Conservation (phyloP, 2,797 vertebrate species). For the Micromesistius poutassou region DNA sequence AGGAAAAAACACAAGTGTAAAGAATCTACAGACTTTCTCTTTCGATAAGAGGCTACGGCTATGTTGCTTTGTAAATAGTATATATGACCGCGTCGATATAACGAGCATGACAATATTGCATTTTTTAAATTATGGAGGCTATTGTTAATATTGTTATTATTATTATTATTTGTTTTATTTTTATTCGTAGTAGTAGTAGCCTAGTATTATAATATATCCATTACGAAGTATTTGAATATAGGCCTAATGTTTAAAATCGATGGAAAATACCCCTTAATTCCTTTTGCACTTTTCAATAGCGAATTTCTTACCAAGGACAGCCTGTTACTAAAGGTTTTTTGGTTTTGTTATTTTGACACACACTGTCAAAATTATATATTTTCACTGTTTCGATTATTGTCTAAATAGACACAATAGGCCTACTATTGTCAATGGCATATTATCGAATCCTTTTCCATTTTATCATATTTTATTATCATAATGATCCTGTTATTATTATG, state of each 20-base stretch:
- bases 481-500: neutral
- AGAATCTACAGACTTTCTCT: constrained; percentile 43
- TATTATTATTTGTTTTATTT: constrained; percentile 7
- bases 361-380: neutral
- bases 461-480: neutral
- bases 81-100: constrained; percentile 39
- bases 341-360: neutral
- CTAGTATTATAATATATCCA: constrained; percentile 27
- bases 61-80: constrained; percentile 11
- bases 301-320: neutral
- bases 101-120: constrained; percentile 28
- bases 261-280: neutral
- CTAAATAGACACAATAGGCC: neutral
- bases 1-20: constrained; percentile 31
- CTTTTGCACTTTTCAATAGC: constrained; percentile 47
- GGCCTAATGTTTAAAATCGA: neutral
- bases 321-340: neutral
- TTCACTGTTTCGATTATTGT: neutral
- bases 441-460: neutral
- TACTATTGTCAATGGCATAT: neutral
- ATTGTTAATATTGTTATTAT: constrained; percentile 15
- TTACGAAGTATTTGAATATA: neutral
- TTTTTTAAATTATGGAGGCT: constrained; percentile 13
- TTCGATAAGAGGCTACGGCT: neutral
- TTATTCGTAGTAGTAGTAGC: constrained; percentile 28